A percentile compares a stretch with the other conserved stretches of the same genome.
Evolutionary conservation across 2,797 vertebrate genomes (phyloP).

Genomic region (Tenualosa thibaudeaui): DNA sequence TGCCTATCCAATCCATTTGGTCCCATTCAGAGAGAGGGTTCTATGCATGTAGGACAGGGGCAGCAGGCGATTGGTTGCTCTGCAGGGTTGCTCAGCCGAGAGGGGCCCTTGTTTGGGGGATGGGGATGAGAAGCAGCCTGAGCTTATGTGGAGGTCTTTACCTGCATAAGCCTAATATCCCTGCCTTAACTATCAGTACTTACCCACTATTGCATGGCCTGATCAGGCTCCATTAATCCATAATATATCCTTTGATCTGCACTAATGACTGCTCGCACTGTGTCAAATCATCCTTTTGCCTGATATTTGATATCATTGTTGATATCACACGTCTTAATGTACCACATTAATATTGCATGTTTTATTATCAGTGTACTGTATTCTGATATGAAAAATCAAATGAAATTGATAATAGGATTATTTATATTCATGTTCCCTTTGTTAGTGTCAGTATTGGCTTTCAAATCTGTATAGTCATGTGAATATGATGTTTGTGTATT

Average conservation of each 20-base stretch:
- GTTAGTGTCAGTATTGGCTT: background rate
- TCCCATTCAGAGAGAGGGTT: background rate
- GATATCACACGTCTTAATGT: background rate
- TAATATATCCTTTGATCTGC: background rate
- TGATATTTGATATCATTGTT: background rate
- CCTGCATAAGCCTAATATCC: constrained; percentile 7
- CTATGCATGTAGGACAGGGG: background rate
- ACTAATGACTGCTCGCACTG: background rate
- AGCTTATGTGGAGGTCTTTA: background rate
- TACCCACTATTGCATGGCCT: background rate
- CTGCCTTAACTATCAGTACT: background rate
- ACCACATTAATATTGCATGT: background rate
- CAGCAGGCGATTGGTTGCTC: constrained; percentile 23
- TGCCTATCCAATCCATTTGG: constrained; percentile 16
- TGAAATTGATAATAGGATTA: background rate
- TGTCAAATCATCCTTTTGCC: background rate
- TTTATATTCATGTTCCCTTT: background rate
- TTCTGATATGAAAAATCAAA: background rate
- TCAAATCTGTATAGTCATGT: too few relatives aligned
- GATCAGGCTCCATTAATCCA: background rate
- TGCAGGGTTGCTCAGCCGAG: constrained; percentile 19
- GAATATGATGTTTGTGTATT: too few relatives aligned
- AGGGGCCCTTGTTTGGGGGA: background rate
- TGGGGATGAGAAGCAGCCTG: background rate
- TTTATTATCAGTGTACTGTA: background rate